Base-by-base conservation (phyloP, 2,113 vertebrate species). In the Pseudopodoces humilis region DNA sequence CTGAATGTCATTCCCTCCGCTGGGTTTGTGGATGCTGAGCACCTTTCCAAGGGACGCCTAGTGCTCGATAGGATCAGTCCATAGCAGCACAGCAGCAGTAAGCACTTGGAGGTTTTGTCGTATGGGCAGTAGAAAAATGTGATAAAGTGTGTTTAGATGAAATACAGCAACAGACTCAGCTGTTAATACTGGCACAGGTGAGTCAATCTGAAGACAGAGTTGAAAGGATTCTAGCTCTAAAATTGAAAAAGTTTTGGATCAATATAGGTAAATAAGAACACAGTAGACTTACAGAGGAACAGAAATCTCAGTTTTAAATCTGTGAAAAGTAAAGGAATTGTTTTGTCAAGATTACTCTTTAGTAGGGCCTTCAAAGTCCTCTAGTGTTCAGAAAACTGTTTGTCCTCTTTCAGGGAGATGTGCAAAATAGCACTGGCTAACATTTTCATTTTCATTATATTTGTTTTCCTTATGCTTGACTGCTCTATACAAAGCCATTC, bases 391-490 rank as follows among this genome's bases (percentile, higher is more conserved):
- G 25, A 79, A 94, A 94, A 58, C 55, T 77, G 46, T 83, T 90
- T 64, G 43, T 86, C 35, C 94, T 90, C 52, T 88, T 96, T 86
- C 87, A 20, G 11, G 22, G 46, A 92, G 76, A 64, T 52, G 50
- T 56, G 37, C 52, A 81, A 86, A 89, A 88, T 67, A 91, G 21
- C 67, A 47, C 11, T 82, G 69, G 50, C 85, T 85, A 62, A 47
- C 55, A 56, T 90, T 90, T 96, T 96, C 84, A 43, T 93, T 96
- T 94, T 93, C 74, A 88, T 91, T 90, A 71, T 91, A 97, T 94
- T 90, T 97, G 84, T 96, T 97, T 94, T 91, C 87, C 87, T 97
- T 97, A 95, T 92, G 96, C 88, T 96, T 89, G 64, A 77, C 39
- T 91, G 83, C 59, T 52, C 44, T 88, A 53, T 76, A 60, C 70